A percentile compares a stretch with the other conserved stretches of the same genome.
Conservation (phyloP, 2,888 invertebrate species). For the Atrina japonica region DNA sequence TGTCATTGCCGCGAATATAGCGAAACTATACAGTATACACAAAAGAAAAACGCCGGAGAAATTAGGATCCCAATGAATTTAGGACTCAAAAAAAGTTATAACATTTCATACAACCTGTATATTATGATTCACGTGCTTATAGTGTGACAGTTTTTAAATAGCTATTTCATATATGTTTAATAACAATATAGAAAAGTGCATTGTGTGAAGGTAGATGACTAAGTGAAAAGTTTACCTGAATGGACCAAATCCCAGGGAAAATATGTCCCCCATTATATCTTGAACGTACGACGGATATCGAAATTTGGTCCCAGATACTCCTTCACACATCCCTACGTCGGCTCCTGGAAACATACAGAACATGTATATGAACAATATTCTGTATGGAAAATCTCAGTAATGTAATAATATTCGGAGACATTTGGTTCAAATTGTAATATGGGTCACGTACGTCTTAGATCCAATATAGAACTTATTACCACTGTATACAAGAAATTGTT, state of each 20-base stretch:
- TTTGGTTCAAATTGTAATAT: neutral
- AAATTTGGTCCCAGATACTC: conserved; percentile 81
- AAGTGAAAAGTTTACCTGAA: conserved; percentile 82
- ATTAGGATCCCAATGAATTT: too few species aligned
- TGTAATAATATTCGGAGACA: neutral
- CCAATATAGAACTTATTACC: neutral
- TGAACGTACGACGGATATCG: conserved; percentile 85
- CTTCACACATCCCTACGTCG: conserved; percentile 80
- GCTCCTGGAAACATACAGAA: conserved; percentile 82
- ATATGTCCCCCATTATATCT: conserved; percentile 86
- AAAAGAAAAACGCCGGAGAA: too few species aligned
- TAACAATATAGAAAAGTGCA: too few species aligned
- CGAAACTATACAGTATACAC: too few species aligned
- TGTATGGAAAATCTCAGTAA: too few species aligned
- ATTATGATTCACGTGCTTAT: neutral
- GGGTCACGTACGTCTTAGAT: neutral
- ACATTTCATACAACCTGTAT: neutral
- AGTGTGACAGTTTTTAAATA: neutral
- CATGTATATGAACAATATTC: neutral
- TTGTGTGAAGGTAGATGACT: too few species aligned
- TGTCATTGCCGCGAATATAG: too few species aligned
- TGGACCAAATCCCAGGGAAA: conserved; percentile 86
- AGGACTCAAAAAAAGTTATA: neutral
- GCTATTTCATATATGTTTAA: too few species aligned
- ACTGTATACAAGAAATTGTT: neutral